Evolutionary conservation across 1,140 invertebrate genomes (phyloP).

Genomic region (Nilaparvata lugens): DNA sequence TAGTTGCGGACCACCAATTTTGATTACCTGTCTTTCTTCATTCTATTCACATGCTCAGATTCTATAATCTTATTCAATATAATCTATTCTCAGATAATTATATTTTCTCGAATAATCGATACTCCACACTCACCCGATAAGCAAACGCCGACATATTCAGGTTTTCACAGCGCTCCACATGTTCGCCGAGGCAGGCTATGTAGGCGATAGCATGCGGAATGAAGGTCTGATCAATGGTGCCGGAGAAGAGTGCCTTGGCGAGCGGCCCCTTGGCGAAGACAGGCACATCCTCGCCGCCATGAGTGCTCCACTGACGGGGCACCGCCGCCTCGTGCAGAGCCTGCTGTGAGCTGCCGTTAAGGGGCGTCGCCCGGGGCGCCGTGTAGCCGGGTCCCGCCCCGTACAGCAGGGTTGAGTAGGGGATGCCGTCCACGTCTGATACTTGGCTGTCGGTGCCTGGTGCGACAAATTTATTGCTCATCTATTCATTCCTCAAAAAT

Average conservation of each 20-base stretch:
- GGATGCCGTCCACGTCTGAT: conserved; percentile 53
- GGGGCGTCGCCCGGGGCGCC: conserved; percentile 35
- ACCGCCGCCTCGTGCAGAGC: conserved; percentile 45
- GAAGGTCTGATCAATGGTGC: conserved; percentile 64
- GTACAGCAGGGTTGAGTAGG: conserved; percentile 62
- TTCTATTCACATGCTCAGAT: neutral
- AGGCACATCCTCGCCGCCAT: conserved; percentile 83
- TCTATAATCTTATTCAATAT: neutral
- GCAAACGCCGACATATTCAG: neutral
- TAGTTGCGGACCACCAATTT: too few relatives aligned
- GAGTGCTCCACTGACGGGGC: conserved; percentile 66
- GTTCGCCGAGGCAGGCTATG: conserved; percentile 43
- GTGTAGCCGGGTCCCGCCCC: conserved; percentile 59
- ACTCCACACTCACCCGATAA: too few relatives aligned
- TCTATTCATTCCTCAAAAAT: too few relatives aligned
- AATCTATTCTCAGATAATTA: neutral
- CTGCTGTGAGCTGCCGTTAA: conserved; percentile 33
- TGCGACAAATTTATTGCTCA: too few relatives aligned
- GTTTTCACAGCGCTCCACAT: neutral
- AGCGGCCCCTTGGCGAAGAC: conserved; percentile 58
- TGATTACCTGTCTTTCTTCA: neutral
- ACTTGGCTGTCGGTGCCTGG: conserved; percentile 55
- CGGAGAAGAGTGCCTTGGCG: conserved; percentile 39
- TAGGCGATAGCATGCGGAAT: conserved; percentile 68
- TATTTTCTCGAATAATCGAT: neutral